Evolutionary conservation across 2,797 vertebrate genomes (phyloP).

Genomic region (Helostoma temminkii): DNA sequence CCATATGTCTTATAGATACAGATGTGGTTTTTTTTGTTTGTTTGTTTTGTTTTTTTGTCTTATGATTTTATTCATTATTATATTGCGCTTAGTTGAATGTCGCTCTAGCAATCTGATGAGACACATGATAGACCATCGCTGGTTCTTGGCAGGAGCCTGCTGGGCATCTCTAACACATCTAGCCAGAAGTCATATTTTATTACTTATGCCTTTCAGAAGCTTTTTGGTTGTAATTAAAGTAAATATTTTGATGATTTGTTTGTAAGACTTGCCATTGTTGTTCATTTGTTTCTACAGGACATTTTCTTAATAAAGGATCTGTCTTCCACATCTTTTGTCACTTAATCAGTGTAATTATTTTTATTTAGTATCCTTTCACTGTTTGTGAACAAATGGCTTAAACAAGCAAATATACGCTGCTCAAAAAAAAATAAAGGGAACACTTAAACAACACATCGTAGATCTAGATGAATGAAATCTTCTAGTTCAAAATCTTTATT

Average conservation of each 20-base stretch:
- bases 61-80: conserved; percentile 27
- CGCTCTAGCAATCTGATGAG: background rate
- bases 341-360: conserved; percentile 13
- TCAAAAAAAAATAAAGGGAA: no score
- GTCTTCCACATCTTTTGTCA: conserved; percentile 28
- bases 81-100: background rate
- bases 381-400: no score
- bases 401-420: background rate
- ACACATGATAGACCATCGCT: conserved; percentile 21
- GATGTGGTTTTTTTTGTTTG: conserved; percentile 11
- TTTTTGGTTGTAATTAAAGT: conserved; percentile 20
- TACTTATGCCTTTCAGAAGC: conserved; percentile 23
- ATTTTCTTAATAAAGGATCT: conserved; percentile 69
- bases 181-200: conserved; percentile 15
- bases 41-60: background rate
- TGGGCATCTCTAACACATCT: background rate
- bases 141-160: background rate
- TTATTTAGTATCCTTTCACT: background rate
- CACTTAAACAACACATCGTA: no score
- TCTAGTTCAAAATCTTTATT: no score
- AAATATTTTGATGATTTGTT: conserved; percentile 52
- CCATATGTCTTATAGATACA: conserved; percentile 38
- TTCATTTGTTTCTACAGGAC: conserved; percentile 23
- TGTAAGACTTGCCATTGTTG: conserved; percentile 38
- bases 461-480: no score